Conservation (phyloP, 2,113 vertebrate genomes). For the Mesocricetus auratus region DNA sequence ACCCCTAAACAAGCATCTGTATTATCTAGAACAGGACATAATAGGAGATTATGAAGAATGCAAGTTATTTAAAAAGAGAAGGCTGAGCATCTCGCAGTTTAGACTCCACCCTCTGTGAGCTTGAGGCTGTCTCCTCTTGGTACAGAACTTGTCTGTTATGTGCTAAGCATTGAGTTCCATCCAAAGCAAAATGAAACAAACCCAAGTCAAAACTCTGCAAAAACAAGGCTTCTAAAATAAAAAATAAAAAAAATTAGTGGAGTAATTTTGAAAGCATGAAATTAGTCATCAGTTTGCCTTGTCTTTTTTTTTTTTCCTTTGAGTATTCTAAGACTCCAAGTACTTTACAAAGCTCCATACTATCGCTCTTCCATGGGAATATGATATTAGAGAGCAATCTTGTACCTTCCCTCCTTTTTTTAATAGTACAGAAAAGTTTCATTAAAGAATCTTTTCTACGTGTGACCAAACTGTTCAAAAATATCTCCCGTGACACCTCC, state of each 20-base stretch:
- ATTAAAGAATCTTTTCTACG: conserved; percentile 68
- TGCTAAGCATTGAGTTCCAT: neutral
- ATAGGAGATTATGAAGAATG: neutral
- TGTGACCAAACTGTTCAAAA: conserved; percentile 70
- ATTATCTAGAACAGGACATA: neutral
- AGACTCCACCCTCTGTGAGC: neutral
- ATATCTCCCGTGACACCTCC: conserved; percentile 67
- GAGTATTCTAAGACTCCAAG: conserved; percentile 42
- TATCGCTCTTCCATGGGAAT: conserved; percentile 21
- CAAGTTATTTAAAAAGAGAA: neutral
- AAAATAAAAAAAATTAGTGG: neutral
- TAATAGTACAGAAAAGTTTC: conserved; percentile 67
- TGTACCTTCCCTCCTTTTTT: conserved; percentile 2
- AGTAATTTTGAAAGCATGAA: neutral
- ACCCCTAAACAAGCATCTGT: neutral
- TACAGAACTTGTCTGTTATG: neutral
- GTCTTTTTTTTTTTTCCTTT: conserved; percentile 40
- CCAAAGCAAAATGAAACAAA: neutral
- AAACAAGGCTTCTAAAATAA: neutral
- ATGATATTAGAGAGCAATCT: neutral
- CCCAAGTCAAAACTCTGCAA: neutral
- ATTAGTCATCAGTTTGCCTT: conserved; percentile 16
- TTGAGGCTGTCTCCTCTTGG: no score
- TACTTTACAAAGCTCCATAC: conserved; percentile 32
- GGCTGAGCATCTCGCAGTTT: neutral